Evolutionary conservation across 2,888 invertebrate genomes (phyloP), one percentile per base, ranked within the genome.

Genomic region (Calliopum simillimum): DNA sequence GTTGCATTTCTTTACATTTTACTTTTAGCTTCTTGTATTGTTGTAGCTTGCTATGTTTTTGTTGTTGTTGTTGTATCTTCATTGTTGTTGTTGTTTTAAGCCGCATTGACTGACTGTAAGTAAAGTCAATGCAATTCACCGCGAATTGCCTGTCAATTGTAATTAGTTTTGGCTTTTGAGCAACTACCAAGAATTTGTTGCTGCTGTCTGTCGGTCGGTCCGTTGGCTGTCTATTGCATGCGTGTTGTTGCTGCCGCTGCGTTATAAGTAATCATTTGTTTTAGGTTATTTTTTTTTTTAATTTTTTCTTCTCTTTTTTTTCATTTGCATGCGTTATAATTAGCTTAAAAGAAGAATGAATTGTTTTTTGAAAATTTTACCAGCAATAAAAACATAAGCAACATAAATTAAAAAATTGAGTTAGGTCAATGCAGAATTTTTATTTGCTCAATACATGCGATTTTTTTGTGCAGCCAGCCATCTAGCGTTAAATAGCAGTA

Each of bases 101-200:
- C 55, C 43, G 69, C 63, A 6, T 33, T n/a, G n/a, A n/a, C n/a
- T n/a, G 66, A 53, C 79, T 74, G 74, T 76, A 33, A 33, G 74
- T 76, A 33, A 33, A 33, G 8, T 33, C 33, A 33, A 33, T 79
- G 75, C 76, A 77, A 76, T 63, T 43, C 44, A 63, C 63, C 21
- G 14, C 62, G 66, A 49, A 43, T 79, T 78, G 78, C 78, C 77
- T 82, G 84, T 78, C 78, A 79, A 72, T 75, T 43, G 65, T 55
- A 65, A 67, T 67, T 67, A 67, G 67, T 67, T 59, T 46, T 67
- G 75, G 73, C 74, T 73, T 72, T 75, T 76, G 71, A 73, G 71
- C 74, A 75, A 61, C 70, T 73, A 71, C 73, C 69, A 69, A 71
- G 72, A 76, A 74, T 71, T 69, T 33, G 51, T 44, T 23, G 19